Evolutionary conservation across 1,140 invertebrate genomes (phyloP).

Genomic region (Drosophila ohnishii): DNA sequence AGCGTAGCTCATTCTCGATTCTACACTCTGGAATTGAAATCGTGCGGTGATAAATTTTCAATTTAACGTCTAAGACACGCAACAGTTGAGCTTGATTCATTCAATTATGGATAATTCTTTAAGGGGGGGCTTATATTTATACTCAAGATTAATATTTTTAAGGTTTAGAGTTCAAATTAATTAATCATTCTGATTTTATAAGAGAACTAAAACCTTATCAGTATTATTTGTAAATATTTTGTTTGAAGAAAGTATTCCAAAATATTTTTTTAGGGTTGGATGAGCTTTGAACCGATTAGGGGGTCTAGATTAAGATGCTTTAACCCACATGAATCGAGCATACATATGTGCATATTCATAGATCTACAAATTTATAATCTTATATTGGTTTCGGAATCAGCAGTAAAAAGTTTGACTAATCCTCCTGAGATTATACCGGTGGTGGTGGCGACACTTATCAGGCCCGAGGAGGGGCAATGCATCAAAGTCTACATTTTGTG

Average conservation of each 20-base stretch:
- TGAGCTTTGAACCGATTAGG: neutral
- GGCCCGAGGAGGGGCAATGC: slow-evolving; percentile 18
- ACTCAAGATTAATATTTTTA: neutral
- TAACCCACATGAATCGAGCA: too few relatives aligned
- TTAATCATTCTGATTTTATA: neutral
- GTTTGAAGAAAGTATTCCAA: neutral
- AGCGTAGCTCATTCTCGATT: slow-evolving; percentile 28
- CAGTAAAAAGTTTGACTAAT: neutral
- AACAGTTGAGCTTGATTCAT: neutral
- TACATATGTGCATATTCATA: too few relatives aligned
- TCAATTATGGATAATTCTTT: neutral
- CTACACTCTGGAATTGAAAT: slow-evolving; percentile 31
- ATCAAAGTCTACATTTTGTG: slow-evolving; percentile 39
- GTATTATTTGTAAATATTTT: slow-evolving; percentile 4
- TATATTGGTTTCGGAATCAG: neutral
- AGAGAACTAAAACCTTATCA: neutral
- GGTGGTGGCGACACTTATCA: slow-evolving; percentile 24
- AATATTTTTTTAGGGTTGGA: neutral
- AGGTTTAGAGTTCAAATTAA: neutral
- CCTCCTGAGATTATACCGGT: neutral
- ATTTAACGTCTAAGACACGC: slow-evolving; percentile 25
- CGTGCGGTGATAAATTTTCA: slow-evolving; percentile 39
- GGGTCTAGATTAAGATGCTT: neutral
- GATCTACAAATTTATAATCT: too few relatives aligned
- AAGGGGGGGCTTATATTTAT: neutral